These are phyloP conservation scores for Pteruthius melanotis DNA, from an alignment of 2,113 vertebrate species.

Conservation along the genomic window DNA sequence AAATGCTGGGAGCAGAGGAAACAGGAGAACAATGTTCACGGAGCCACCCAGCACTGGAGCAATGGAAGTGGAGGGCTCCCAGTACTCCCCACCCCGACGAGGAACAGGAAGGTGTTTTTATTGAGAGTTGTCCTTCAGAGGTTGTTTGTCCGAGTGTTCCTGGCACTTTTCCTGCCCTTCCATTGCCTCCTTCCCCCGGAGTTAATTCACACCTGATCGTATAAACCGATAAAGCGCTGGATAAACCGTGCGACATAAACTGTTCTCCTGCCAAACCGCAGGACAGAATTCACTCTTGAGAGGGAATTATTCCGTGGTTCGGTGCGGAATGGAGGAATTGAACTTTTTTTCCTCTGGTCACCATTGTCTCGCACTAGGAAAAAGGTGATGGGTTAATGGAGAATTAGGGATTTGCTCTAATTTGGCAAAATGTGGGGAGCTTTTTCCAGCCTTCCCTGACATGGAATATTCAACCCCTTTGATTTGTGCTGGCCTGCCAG, in stretches of 20 bases:
- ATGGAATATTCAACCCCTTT: background rate
- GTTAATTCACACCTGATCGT: conserved; percentile 27
- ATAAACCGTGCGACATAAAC: background rate
- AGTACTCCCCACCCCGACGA: rapidly evolving
- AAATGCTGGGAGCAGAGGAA: background rate
- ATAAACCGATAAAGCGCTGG: background rate
- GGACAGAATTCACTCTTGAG: background rate
- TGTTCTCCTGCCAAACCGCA: background rate
- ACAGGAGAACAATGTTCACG: background rate
- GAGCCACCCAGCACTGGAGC: background rate
- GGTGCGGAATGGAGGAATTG: background rate
- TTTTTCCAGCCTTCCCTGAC: background rate
- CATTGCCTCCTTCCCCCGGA: background rate
- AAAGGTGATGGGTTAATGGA: background rate
- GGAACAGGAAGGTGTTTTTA: background rate
- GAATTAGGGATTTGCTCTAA: background rate
- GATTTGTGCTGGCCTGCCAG: rapidly evolving
- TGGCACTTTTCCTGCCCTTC: background rate
- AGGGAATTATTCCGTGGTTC: background rate
- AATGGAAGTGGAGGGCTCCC: background rate
- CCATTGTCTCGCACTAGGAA: rapidly evolving
- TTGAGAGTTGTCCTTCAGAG: background rate
- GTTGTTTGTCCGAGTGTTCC: background rate
- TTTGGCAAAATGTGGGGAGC: background rate
- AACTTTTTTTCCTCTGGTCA: background rate